Base-by-base conservation (phyloP, 2,888 invertebrate genomes). In the Coelopa pilipes region DNA sequence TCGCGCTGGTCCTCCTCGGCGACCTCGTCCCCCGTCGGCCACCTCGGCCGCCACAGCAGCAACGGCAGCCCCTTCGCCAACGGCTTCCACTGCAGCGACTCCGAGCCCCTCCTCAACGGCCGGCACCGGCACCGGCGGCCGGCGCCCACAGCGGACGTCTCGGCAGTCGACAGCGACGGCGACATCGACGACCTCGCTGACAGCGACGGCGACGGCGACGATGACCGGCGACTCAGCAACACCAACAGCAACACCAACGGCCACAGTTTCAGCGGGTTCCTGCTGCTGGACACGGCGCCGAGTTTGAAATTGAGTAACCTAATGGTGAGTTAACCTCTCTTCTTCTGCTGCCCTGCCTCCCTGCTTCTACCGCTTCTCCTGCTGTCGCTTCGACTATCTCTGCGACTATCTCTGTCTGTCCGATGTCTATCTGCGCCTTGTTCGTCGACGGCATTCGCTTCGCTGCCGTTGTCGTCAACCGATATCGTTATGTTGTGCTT, bases 221-320 rank as follows among this genome's bases (percentile, higher is more conserved):
- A 62, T 72, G 80, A 82, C 78, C 50, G 45, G 67, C 70, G 73
- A 50, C 68, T 73, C 68, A 75, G 67, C 65, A 75, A 71, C 71
- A 71, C 74, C 75, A 46, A 78, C 79, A 78, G 19, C 77, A 81
- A 49, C 63, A 77, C 24, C 70, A 75, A 67, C 74, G 59, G 34
- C 66, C 75, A 46, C 19, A 71, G 79, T 75, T 76, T 79, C 71
- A 78, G 78, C 72, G 76, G 85, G 81, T 84, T 83, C 79, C 80
- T 78, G 73, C 75, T 86, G 79, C 82, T 85, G 78, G 84, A 84
- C 81, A 85, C 86, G 76, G 84, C 85, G 79, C 87, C 87, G 73
- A 87, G 87, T 78, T 80, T 86, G 75, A 87, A 87, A 85, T 85
- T 87, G 80, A 87, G 87, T 81, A 86, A 87, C 82, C 85, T 87